Percentiles rank a stretch among this genome's conserved stretches.
phyloP scores from a whole-genome alignment of 1,140 invertebrate genomes.

The Choristoneura fumiferana region DNA sequence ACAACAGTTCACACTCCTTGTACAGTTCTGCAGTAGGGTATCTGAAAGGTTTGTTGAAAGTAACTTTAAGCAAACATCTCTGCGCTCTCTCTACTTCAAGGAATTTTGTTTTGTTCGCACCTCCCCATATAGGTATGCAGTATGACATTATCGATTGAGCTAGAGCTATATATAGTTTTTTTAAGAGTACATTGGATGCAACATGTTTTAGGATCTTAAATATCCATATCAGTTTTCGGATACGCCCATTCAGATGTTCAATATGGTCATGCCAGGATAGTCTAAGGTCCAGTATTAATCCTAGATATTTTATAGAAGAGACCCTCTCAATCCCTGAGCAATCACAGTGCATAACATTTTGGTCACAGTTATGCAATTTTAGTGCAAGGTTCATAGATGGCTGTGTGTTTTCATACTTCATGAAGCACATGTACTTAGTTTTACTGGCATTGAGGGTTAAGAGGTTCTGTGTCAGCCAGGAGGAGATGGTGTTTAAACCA shows the following conservation, averaged over 20 bases:
- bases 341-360: not conserved
- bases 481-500: not conserved
- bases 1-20: not conserved
- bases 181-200: too few relatives aligned
- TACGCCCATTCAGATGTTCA: not conserved
- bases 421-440: not conserved
- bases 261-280: not conserved
- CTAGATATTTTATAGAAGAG: not conserved
- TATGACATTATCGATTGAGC: too few relatives aligned
- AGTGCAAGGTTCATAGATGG: not conserved
- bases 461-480: not conserved
- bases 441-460: not conserved
- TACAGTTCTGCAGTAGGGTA: conserved; percentile 5
- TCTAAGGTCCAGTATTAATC: not conserved
- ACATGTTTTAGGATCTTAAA: not conserved
- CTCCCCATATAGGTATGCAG: too few relatives aligned
- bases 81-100: too few relatives aligned
- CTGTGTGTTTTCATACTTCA: not conserved
- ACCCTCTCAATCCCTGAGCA: not conserved
- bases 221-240: not conserved
- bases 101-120: too few relatives aligned
- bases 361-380: not conserved
- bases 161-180: too few relatives aligned
- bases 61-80: conserved; percentile 20
- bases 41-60: not conserved